A percentile compares a stretch with the other conserved stretches of the same genome.
Conservation (phyloP, 2,797 vertebrate genomes). For the Yasuhikotakia modesta region DNA sequence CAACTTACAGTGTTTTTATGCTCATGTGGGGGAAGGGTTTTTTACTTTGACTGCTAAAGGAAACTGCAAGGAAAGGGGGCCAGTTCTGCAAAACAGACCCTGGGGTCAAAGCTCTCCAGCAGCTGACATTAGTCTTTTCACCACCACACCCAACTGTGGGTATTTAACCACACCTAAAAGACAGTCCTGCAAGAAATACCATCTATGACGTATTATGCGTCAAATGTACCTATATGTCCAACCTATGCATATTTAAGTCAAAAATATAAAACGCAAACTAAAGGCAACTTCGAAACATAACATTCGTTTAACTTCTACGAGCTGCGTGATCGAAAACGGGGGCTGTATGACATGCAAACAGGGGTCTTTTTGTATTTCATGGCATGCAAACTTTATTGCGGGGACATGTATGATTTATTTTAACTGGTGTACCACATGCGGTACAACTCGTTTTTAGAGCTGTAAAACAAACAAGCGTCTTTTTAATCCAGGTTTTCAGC, state of each 20-base stretch:
- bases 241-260: not conserved
- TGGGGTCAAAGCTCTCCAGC: slow-evolving; percentile 37
- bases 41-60: slow-evolving; percentile 28
- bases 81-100: slow-evolving; percentile 45
- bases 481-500: not conserved
- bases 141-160: slow-evolving; percentile 60
- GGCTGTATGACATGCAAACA: not conserved
- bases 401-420: not conserved
- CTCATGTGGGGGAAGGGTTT: slow-evolving; percentile 47
- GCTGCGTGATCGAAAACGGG: not conserved
- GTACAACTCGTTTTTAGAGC: not conserved
- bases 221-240: not conserved
- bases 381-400: not conserved
- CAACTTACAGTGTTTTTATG: slow-evolving; percentile 29
- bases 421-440: not conserved
- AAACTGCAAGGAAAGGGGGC: slow-evolving; percentile 42
- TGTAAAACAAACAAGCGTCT: not conserved
- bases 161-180: slow-evolving; percentile 41
- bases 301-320: not conserved
- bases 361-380: too few relatives aligned
- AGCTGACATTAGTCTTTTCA: slow-evolving; percentile 49
- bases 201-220: slow-evolving; percentile 5
- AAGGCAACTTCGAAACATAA: not conserved
- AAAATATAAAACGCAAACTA: not conserved
- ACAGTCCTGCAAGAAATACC: slow-evolving; percentile 20